Conservation (phyloP, 2,888 invertebrate species). For the Mythimna loreyi region DNA sequence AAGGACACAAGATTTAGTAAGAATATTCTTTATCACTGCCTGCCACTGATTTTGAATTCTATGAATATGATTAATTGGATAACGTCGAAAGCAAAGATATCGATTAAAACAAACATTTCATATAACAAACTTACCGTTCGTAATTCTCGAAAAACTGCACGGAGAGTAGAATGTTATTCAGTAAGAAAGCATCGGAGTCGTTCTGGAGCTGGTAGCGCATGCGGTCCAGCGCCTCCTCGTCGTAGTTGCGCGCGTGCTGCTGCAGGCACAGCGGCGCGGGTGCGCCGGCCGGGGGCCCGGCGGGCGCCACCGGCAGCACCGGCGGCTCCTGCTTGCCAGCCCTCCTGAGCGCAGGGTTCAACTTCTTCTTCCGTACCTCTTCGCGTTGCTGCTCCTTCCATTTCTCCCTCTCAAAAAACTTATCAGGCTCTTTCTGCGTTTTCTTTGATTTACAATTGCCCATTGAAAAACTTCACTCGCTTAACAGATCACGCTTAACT, state of each 20-base stretch:
- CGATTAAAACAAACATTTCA: conserved; percentile 2
- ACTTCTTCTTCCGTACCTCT: conserved; percentile 77
- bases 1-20: conserved; percentile 16
- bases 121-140: conserved; percentile 90
- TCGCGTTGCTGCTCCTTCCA: conserved; percentile 82
- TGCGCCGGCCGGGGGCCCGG: conserved; percentile 67
- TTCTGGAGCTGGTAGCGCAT: conserved; percentile 91
- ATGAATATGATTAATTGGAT: conserved; percentile 35
- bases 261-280: conserved; percentile 72
- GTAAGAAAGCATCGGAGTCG: conserved; percentile 93
- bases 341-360: conserved; percentile 75
- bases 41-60: conserved; percentile 38
- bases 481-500: conserved; percentile 14
- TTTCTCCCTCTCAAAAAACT: conserved; percentile 84
- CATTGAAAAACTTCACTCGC: conserved; percentile 72
- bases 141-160: conserved; percentile 95
- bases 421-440: conserved; percentile 81
- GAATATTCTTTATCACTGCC: conserved; percentile 32
- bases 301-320: conserved; percentile 64
- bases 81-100: conserved; percentile 12
- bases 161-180: conserved; percentile 94
- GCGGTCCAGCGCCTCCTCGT: conserved; percentile 89
- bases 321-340: conserved; percentile 73
- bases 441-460: conserved; percentile 86
- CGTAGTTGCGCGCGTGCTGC: conserved; percentile 81